These are phyloP conservation scores for Campaea margaritaria DNA, from an alignment of 2,888 invertebrate genomes.

Conservation along the genomic window DNA sequence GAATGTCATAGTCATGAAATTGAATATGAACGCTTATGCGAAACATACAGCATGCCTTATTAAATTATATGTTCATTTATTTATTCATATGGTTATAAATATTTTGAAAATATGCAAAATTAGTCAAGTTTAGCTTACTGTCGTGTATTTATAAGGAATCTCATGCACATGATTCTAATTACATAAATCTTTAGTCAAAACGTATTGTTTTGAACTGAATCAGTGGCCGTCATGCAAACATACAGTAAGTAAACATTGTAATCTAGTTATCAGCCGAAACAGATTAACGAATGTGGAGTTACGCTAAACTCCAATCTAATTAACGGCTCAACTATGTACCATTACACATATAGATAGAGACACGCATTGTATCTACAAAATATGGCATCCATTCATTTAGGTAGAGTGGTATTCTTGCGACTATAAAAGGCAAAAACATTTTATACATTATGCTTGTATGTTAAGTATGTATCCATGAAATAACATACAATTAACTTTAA, in stretches of 20 bases:
- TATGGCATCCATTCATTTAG: slow-evolving; percentile 14
- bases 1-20: slow-evolving; percentile 15
- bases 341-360: slow-evolving; percentile 8
- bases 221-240: neutral
- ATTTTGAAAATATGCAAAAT: slow-evolving; percentile 5
- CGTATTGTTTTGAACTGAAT: slow-evolving; percentile 2
- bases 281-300: slow-evolving; percentile 9
- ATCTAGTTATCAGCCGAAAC: slow-evolving; percentile 22
- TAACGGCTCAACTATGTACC: slow-evolving; percentile 17
- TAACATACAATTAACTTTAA: neutral
- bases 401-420: neutral
- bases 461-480: neutral
- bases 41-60: neutral
- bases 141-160: slow-evolving; percentile 37
- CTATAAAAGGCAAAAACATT: slow-evolving; percentile 2
- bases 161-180: slow-evolving; percentile 28
- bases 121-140: slow-evolving; percentile 9
- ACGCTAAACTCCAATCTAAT: slow-evolving; percentile 18
- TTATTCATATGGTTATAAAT: slow-evolving; percentile 1
- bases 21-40: slow-evolving; percentile 2
- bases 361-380: neutral
- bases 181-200: slow-evolving; percentile 4
- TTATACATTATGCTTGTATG: slow-evolving; percentile 4
- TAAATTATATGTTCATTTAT: neutral
- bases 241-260: slow-evolving; percentile 17